A percentile compares a stretch with the other conserved stretches of the same genome.
These are phyloP conservation scores for Orthosia cruda DNA, from an alignment of 2,888 invertebrate species.

Conservation along the genomic window DNA sequence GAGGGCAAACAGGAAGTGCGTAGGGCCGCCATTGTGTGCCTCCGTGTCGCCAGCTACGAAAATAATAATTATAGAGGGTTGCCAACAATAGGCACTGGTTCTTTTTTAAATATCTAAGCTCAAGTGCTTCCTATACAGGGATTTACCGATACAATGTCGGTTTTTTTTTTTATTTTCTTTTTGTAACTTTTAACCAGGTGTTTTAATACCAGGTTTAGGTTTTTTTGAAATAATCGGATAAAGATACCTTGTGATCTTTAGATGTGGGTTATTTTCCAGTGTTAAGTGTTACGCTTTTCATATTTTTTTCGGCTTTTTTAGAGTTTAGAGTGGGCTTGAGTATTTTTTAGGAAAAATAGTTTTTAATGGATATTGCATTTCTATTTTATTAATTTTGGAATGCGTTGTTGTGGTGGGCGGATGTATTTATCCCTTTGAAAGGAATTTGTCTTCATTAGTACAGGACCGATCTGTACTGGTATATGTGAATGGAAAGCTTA, in stretches of 20 bases:
- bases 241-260: conserved; percentile 75
- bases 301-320: conserved; percentile 26
- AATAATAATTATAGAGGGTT: conserved; percentile 91
- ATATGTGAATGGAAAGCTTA: too few relatives aligned
- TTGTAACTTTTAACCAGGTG: conserved; percentile 85
- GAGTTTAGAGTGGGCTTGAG: conserved; percentile 13
- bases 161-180: conserved; percentile 78
- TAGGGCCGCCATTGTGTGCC: conserved; percentile 86
- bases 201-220: conserved; percentile 85
- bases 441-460: not conserved
- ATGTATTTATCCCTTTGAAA: not conserved
- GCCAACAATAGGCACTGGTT: conserved; percentile 84
- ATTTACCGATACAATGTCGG: conserved; percentile 88
- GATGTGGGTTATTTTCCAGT: conserved; percentile 65
- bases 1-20: conserved; percentile 91
- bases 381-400: conserved; percentile 1
- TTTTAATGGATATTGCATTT: conserved; percentile 27
- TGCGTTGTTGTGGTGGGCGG: not conserved
- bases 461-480: too few relatives aligned
- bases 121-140: conserved; percentile 91
- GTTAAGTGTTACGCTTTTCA: conserved; percentile 66
- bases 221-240: conserved; percentile 84
- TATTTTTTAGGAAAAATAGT: conserved; percentile 9
- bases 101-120: conserved; percentile 89
- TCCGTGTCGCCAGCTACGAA: conserved; percentile 91